These are phyloP conservation scores for Limonius californicus DNA, from an alignment of 1,140 invertebrate genomes.

Conservation along the genomic window DNA sequence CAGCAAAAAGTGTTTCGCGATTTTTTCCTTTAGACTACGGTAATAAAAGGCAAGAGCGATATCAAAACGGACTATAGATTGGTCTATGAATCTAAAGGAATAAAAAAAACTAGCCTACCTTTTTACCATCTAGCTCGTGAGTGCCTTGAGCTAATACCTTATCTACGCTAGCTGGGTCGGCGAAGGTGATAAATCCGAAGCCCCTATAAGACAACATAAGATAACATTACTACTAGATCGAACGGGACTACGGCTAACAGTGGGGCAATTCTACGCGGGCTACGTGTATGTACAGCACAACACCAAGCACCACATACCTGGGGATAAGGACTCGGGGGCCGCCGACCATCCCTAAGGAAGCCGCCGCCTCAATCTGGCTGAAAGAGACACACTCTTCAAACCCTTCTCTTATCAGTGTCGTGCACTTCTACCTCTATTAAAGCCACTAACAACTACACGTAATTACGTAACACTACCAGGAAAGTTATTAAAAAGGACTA, in stretches of 20 bases:
- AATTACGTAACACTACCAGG: neutral
- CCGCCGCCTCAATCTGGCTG: conserved; percentile 42
- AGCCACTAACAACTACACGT: conserved; percentile 28
- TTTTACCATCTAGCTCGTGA: conserved; percentile 93
- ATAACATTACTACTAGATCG: conserved; percentile 25
- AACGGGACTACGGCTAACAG: conserved; percentile 8
- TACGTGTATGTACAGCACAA: conserved; percentile 34
- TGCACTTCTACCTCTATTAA: conserved; percentile 41
- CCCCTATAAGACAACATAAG: conserved; percentile 76
- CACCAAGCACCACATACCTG: conserved; percentile 42
- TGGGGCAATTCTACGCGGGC: conserved; percentile 29
- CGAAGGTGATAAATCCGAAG: conserved; percentile 96
- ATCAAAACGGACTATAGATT: conserved; percentile 15
- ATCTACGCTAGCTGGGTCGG: conserved; percentile 89
- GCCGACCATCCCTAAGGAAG: conserved; percentile 40
- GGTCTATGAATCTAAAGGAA: conserved; percentile 19
- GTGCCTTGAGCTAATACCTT: conserved; percentile 90
- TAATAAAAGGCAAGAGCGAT: too few relatives aligned
- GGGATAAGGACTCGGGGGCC: conserved; percentile 43
- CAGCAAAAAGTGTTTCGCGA: too few relatives aligned
- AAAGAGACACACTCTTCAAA: conserved; percentile 48
- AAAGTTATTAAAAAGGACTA: conserved; percentile 1
- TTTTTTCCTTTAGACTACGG: too few relatives aligned
- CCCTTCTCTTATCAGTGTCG: conserved; percentile 42
- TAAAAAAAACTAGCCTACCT: conserved; percentile 60